Evolutionary conservation across 2,113 vertebrate genomes (phyloP).

Genomic region (Periophthalmus modestus): DNA sequence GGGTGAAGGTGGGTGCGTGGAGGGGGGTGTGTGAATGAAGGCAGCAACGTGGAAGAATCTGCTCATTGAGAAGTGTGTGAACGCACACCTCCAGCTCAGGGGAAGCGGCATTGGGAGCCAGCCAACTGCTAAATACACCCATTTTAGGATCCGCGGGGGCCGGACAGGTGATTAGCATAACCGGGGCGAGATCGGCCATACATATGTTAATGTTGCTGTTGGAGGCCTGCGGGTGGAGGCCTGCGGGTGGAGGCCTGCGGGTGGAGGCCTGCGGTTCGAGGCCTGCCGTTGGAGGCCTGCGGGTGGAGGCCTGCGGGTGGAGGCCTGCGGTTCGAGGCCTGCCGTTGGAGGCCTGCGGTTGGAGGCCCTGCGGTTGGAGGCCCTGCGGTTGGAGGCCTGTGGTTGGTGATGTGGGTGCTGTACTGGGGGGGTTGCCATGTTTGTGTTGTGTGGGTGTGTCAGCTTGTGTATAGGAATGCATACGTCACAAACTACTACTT

Average conservation of each 20-base stretch:
- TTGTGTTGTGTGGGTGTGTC: too few species aligned
- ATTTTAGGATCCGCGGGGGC: slow-evolving; percentile 93
- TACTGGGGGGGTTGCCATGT: too few species aligned
- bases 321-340: slow-evolving; percentile 75
- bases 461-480: too few species aligned
- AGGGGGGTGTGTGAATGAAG: slow-evolving; percentile 91
- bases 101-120: slow-evolving; percentile 97
- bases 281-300: slow-evolving; percentile 69
- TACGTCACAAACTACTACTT: too few species aligned
- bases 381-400: slow-evolving; percentile 79
- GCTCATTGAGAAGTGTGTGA: slow-evolving; percentile 95
- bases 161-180: slow-evolving; percentile 99
- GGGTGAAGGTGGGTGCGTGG: slow-evolving; percentile 22
- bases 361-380: too few species aligned
- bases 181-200: slow-evolving; percentile 95
- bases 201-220: slow-evolving; percentile 97
- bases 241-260: too few species aligned
- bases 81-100: slow-evolving; percentile 99
- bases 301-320: too few species aligned
- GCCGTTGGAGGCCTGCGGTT: slow-evolving; percentile 43
- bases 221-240: slow-evolving; percentile 79
- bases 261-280: slow-evolving; percentile 57
- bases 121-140: slow-evolving; percentile 99
- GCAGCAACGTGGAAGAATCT: slow-evolving; percentile 99
- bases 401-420: slow-evolving; percentile 73